Evolutionary conservation across 2,797 vertebrate species (phyloP).

Genomic region (Coregonus sp.): DNA sequence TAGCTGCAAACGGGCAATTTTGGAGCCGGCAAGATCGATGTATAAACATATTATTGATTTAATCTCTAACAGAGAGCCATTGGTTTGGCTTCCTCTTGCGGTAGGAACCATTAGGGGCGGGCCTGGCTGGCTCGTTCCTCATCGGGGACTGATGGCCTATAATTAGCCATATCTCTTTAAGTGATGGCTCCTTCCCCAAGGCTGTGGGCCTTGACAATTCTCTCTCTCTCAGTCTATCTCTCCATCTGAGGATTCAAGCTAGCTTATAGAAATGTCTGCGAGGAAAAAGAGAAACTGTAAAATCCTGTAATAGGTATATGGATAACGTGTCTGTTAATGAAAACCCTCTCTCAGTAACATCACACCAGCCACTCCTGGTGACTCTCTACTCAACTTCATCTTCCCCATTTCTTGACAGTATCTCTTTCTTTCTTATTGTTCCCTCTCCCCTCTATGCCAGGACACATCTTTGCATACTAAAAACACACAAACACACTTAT

Average conservation of each 20-base stretch:
- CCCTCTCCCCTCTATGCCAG: constrained; percentile 3
- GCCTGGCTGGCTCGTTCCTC: neutral
- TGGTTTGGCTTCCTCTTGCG: neutral
- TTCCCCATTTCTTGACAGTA: too few relatives aligned
- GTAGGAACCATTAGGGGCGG: neutral
- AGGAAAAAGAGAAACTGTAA: neutral
- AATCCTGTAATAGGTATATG: neutral
- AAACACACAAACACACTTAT: constrained; percentile 19
- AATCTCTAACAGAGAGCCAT: constrained; percentile 1
- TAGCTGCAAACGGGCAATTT: neutral
- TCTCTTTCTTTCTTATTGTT: neutral
- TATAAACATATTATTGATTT: constrained; percentile 14
- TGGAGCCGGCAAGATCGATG: neutral
- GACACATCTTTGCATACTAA: neutral
- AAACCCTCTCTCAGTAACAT: neutral
- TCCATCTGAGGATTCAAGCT: constrained; percentile 7
- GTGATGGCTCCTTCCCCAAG: neutral
- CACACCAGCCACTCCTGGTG: too few relatives aligned
- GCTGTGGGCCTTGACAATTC: neutral
- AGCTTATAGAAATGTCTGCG: neutral
- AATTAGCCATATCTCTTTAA: constrained; percentile 8
- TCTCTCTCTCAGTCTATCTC: neutral
- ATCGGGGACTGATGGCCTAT: neutral
- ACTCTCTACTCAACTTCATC: too few relatives aligned
- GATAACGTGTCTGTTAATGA: neutral